Percentiles rank a stretch among this genome's conserved stretches.
Evolutionary conservation across 2,113 vertebrate genomes (phyloP).

Genomic region (Sylvietta virens): DNA sequence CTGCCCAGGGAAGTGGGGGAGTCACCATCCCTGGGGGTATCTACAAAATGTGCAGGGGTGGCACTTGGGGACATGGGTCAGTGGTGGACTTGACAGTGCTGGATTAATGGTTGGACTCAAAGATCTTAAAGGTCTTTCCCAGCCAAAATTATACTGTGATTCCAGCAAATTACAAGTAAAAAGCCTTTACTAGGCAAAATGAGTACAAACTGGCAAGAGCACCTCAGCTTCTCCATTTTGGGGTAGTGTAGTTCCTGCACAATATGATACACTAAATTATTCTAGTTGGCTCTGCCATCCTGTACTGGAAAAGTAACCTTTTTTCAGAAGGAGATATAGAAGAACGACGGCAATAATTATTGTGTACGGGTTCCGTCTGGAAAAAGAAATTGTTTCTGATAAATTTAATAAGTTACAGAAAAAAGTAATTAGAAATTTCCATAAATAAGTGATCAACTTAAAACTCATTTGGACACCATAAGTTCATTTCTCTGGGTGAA

Average conservation of each 20-base stretch:
- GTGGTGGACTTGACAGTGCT: background rate
- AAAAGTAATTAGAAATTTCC: background rate
- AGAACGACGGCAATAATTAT: background rate
- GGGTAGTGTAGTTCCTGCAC: background rate
- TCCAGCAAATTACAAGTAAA: background rate
- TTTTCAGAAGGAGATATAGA: background rate
- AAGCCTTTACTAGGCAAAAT: background rate
- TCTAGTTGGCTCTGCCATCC: background rate
- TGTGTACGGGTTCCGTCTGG: background rate
- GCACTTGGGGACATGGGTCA: background rate
- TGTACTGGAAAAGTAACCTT: background rate
- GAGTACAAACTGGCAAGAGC: background rate
- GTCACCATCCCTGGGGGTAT: background rate
- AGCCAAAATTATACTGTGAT: background rate
- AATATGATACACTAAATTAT: background rate
- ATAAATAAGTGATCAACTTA: background rate
- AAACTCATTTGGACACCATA: background rate
- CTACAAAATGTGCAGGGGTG: background rate
- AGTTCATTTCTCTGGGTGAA: background rate
- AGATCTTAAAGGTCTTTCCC: background rate
- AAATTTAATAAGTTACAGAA: background rate
- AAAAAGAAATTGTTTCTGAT: background rate
- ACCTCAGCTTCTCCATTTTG: background rate
- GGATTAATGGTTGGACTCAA: background rate
- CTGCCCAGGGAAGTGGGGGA: background rate